Conservation (phyloP, 1,140 invertebrate genomes). For the Agraylea sexmaculata region DNA sequence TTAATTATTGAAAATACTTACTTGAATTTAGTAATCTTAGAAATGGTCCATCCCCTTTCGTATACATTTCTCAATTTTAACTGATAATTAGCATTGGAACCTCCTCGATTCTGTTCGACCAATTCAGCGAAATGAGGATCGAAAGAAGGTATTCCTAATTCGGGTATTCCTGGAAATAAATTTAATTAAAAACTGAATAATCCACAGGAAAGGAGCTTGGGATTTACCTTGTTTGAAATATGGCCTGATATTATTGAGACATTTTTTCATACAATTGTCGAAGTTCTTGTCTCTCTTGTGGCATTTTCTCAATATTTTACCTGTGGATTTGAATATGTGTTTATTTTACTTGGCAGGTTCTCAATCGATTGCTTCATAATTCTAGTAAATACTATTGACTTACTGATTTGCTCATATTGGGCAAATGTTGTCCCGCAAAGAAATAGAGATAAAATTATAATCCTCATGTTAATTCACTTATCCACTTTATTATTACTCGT, state of each 20-base stretch:
- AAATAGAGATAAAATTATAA: no score
- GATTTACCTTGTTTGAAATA: conserved; percentile 59
- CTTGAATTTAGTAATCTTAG: conserved; percentile 63
- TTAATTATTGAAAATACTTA: conserved; percentile 21
- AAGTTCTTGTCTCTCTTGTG: conserved; percentile 46
- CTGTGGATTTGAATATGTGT: no score
- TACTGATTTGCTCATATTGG: no score
- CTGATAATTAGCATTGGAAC: conserved; percentile 51
- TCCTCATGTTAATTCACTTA: no score
- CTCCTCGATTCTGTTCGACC: conserved; percentile 48
- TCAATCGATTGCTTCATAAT: no score
- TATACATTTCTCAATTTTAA: conserved; percentile 59
- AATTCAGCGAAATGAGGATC: conserved; percentile 63
- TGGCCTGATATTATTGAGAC: conserved; percentile 55
- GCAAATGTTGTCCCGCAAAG: no score
- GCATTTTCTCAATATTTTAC: conserved; percentile 41
- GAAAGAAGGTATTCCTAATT: conserved; percentile 58
- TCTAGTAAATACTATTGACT: no score
- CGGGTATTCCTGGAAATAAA: conserved; percentile 51
- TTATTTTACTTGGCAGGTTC: no score
- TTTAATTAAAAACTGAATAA: no score
- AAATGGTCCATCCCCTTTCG: conserved; percentile 63
- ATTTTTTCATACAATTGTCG: conserved; percentile 58
- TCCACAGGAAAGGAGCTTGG: no score
- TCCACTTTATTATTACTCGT: no score